These are phyloP conservation scores for Delia radicum DNA, from an alignment of 1,140 invertebrate genomes.

Conservation along the genomic window DNA sequence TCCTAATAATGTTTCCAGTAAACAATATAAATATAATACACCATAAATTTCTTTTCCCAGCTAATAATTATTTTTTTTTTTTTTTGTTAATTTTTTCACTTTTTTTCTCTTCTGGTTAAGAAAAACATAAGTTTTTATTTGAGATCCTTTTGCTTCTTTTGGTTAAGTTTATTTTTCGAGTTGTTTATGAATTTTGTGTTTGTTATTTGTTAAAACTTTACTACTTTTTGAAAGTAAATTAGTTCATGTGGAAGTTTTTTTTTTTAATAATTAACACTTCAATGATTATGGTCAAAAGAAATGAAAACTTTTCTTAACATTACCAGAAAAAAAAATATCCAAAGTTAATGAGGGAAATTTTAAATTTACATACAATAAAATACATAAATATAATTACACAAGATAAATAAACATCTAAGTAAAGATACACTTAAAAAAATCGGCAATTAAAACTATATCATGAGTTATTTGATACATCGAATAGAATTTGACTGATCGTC, in stretches of 20 bases:
- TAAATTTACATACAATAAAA: background rate
- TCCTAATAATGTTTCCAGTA: too few species aligned
- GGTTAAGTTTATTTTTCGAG: background rate
- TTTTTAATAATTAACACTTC: conserved; percentile 24
- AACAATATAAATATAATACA: too few species aligned
- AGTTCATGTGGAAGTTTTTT: background rate
- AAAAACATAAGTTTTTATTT: background rate
- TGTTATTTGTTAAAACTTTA: conserved; percentile 8
- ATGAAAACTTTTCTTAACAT: background rate
- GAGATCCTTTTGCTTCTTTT: background rate
- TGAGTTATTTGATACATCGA: too few species aligned
- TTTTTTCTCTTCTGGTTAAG: background rate
- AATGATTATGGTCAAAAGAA: conserved; percentile 25
- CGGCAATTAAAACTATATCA: too few species aligned
- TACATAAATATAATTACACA: background rate
- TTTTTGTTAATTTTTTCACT: too few species aligned
- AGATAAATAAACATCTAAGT: background rate
- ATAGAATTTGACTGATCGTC: too few species aligned
- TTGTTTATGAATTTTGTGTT: conserved; percentile 1
- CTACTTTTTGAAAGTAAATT: background rate
- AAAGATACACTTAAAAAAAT: background rate
- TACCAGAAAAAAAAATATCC: too few species aligned
- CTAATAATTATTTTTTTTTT: too few species aligned
- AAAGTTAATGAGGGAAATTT: background rate
- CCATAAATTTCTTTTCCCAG: too few species aligned